Base-by-base conservation (phyloP, 2,113 vertebrate genomes). In the Vanacampus margaritifer region DNA sequence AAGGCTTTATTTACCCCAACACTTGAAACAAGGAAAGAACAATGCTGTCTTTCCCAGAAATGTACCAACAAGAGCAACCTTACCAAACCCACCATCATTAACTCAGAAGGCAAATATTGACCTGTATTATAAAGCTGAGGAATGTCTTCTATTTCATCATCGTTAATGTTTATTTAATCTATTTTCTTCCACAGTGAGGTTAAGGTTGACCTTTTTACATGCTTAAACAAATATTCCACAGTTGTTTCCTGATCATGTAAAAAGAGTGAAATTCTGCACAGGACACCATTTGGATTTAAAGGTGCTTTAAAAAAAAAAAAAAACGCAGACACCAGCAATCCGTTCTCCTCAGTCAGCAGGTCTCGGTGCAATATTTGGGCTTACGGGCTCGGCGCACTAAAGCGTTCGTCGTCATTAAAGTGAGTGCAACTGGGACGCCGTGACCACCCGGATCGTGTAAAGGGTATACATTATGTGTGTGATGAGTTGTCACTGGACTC, bases 401-500 rank as follows among this genome's bases (percentile, higher is more conserved):
- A 41, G 39, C 64, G 13, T 24, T 46, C 43, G 56, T 11, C 64
- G 23, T 73, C 60, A 75, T 77, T 67, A 67, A 70, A 69, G 21
- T n/a, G 10, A 39, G 5, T 14, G n/a, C n/a, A 39, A 48, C 17
- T 19, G 19, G 6, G 19, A 48, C 7, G 2, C 2, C 1, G 46
- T n/a, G 6, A 8, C 46, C 54, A 58, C 28, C 17, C 19, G 13
- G 2, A 17, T 36, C 6, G 5, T 8, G 32, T 35, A 2, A 16
- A 11, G 17, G 37, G n/a, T 61, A 16, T 61, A 41, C n/a, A 6
- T 37, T 39, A 14, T 63, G 9, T 16, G 41, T 61, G 26, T 3
- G 26, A 37, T 86, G 69, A 83, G 73, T 79, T 84, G 76, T 85
- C 75, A 68, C 21, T 60, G 72, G 76, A 88, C 87, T 85, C 65